Evolutionary conservation across 2,888 invertebrate genomes (phyloP), one percentile per base, ranked within the genome.

Genomic region (Spatulosminthurus flaviceps): DNA sequence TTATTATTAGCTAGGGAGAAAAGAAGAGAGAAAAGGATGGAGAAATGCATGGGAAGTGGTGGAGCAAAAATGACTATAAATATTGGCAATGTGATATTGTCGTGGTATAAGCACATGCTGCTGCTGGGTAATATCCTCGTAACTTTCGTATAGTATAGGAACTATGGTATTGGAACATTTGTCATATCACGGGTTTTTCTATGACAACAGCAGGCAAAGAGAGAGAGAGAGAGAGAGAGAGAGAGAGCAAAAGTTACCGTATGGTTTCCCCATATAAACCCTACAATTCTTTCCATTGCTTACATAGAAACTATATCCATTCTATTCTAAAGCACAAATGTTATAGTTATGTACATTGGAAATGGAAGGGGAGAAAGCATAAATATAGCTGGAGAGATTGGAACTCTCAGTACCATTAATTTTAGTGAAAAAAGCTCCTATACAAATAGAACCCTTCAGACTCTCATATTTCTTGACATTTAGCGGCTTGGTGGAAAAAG

Each of bases 391-490:
- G 1, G 16, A 51, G 16, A 51, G 4, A 51, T 51, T 11, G 51
- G 51, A 51, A 16, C 51, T n/a, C n/a, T n/a, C 16, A 51, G 19
- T 51, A 19, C 51, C 51, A 51, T 51, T 51, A 51, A 51, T 51
- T 51, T 51, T 51, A 51, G 5, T 51, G 51, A 51, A n/a, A 51
- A 51, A 51, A 51, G 51, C 9, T 51, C 51, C n/a, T 51, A 51
- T n/a, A 51, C 51, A 51, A 51, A 51, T 51, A 51, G 9, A 51
- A 51, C 19, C 51, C 51, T n/a, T 51, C 51, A 51, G 51, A 13
- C 51, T 51, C 70, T 70, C 70, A 70, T 70, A 70, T 70, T 70
- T 70, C 70, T 70, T 70, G 41, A 70, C 70, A 41, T 70, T 70
- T 42, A 34, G 21, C 19, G 41, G 21, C n/a, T 70, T 29, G n/a